Evolutionary conservation across 1,140 invertebrate genomes (phyloP).

Genomic region (Galleria mellonella): DNA sequence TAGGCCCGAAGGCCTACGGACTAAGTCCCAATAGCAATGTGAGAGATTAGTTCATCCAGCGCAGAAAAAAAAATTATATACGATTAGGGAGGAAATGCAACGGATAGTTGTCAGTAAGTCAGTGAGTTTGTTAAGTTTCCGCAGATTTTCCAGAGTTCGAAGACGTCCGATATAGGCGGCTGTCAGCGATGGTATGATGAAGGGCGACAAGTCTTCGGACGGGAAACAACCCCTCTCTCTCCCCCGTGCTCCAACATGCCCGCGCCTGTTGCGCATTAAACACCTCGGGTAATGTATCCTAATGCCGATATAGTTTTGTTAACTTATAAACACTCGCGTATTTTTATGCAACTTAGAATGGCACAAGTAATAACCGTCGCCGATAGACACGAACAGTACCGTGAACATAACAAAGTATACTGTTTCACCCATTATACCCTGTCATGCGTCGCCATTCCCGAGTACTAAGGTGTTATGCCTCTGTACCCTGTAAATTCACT

Average conservation of each 20-base stretch:
- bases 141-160: not conserved
- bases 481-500: too few species aligned
- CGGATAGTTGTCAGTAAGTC: not conserved
- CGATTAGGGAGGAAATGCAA: too few species aligned
- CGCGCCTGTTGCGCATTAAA: not conserved
- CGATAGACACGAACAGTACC: too few species aligned
- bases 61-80: not conserved
- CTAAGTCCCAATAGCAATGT: not conserved
- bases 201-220: slow-evolving; percentile 19
- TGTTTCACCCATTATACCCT: too few species aligned
- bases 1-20: slow-evolving; percentile 3
- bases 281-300: too few species aligned
- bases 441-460: too few species aligned
- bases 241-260: slow-evolving; percentile 1
- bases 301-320: too few species aligned
- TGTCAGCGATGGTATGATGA: slow-evolving; percentile 19
- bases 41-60: not conserved
- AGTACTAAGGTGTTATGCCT: too few species aligned
- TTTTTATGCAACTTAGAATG: too few species aligned
- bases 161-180: not conserved
- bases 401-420: too few species aligned
- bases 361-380: too few species aligned
- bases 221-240: slow-evolving; percentile 5
- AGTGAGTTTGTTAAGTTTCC: not conserved
- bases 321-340: too few species aligned